Evolutionary conservation across 2,113 vertebrate genomes (phyloP).

Genomic region (Ptilorrhoa leucosticta): DNA sequence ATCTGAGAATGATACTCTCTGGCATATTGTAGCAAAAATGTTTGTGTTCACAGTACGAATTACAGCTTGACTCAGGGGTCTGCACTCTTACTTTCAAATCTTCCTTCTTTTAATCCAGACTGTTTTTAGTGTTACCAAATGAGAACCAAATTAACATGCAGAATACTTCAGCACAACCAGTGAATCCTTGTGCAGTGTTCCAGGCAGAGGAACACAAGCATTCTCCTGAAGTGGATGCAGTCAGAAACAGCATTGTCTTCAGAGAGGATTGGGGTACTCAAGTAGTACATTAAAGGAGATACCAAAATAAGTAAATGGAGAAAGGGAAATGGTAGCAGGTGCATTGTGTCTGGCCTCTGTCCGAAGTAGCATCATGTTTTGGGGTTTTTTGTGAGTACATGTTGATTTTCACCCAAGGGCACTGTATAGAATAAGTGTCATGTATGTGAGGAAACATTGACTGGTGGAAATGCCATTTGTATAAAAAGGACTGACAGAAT

Average conservation of each 20-base stretch:
- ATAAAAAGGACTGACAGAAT: neutral
- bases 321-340: neutral
- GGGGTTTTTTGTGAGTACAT: neutral
- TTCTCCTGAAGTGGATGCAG: neutral
- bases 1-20: neutral
- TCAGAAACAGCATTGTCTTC: neutral
- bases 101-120: neutral
- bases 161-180: neutral
- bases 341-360: neutral
- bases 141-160: neutral
- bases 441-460: neutral
- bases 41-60: neutral
- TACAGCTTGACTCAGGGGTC: neutral
- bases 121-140: neutral
- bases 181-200: neutral
- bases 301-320: neutral
- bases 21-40: neutral
- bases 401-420: neutral
- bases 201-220: neutral
- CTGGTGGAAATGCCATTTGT: neutral
- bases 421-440: neutral
- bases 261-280: accelerated
- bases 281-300: neutral
- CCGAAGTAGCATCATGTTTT: neutral
- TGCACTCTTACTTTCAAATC: neutral